phyloP scores from a whole-genome alignment of 2,113 vertebrate genomes.

The Columba livia region DNA sequence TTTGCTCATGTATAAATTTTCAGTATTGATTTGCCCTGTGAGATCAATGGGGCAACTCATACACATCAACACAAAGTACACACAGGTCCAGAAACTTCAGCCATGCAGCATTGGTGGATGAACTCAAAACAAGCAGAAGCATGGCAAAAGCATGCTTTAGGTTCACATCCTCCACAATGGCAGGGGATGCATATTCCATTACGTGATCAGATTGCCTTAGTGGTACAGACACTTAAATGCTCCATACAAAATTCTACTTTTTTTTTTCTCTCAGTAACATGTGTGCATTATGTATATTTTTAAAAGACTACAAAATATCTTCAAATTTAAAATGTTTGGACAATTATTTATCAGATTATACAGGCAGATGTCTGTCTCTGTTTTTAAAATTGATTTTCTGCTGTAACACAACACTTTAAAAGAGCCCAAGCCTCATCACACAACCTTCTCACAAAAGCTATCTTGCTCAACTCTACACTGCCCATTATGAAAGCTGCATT shows the following conservation, averaged over 20 bases:
- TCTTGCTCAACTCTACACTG: background rate
- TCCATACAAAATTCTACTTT: background rate
- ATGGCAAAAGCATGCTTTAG: background rate
- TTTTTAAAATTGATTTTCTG: background rate
- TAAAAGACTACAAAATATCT: background rate
- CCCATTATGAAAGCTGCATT: background rate
- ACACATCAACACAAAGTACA: background rate
- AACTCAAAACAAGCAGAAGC: background rate
- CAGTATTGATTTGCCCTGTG: background rate
- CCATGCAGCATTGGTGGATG: background rate
- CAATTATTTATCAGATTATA: background rate
- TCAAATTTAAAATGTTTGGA: background rate
- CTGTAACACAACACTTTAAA: background rate
- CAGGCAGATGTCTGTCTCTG: background rate
- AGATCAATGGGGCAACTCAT: background rate
- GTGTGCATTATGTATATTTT: background rate
- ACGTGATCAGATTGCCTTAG: background rate
- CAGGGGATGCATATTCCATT: background rate
- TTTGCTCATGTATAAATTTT: background rate
- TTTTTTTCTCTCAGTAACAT: background rate
- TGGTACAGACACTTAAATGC: background rate
- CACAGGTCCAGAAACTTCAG: background rate
- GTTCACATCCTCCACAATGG: background rate
- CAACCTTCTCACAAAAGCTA: background rate
- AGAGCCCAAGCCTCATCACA: background rate